Percentiles rank a stretch among this genome's conserved stretches.
Conservation (phyloP, 2,797 vertebrate species). For the Acrocephalus scirpaceus region DNA sequence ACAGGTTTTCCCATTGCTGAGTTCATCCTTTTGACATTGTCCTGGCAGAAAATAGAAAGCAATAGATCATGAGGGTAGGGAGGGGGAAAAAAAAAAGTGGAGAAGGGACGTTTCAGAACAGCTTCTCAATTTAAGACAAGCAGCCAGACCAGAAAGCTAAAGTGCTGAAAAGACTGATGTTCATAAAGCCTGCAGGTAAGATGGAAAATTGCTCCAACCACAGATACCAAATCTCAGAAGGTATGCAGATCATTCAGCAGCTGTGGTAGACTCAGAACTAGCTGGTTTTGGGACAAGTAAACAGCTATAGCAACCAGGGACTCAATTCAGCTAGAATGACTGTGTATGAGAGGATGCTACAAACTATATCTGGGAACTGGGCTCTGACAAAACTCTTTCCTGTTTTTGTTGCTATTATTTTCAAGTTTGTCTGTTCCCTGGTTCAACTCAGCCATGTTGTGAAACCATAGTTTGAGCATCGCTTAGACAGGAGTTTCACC, state of each 20-base stretch:
- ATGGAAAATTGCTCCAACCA: neutral
- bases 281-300: neutral
- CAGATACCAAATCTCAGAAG: neutral
- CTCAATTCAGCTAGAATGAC: neutral
- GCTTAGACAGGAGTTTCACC: neutral
- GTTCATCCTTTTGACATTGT: neutral
- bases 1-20: neutral
- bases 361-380: neutral
- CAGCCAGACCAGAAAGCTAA: neutral
- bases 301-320: neutral
- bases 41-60: neutral
- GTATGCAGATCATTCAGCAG: neutral
- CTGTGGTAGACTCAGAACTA: neutral
- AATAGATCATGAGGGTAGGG: neutral
- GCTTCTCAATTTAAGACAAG: neutral
- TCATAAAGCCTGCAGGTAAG: neutral
- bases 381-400: neutral
- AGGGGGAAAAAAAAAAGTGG: fast-evolving
- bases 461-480: neutral
- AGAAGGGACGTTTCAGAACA: neutral
- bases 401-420: neutral
- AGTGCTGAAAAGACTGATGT: neutral
- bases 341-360: neutral
- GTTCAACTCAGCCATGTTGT: neutral
- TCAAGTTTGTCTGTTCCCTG: neutral